These are phyloP conservation scores for Chirona hameri DNA, from an alignment of 2,888 invertebrate genomes.

Conservation along the genomic window DNA sequence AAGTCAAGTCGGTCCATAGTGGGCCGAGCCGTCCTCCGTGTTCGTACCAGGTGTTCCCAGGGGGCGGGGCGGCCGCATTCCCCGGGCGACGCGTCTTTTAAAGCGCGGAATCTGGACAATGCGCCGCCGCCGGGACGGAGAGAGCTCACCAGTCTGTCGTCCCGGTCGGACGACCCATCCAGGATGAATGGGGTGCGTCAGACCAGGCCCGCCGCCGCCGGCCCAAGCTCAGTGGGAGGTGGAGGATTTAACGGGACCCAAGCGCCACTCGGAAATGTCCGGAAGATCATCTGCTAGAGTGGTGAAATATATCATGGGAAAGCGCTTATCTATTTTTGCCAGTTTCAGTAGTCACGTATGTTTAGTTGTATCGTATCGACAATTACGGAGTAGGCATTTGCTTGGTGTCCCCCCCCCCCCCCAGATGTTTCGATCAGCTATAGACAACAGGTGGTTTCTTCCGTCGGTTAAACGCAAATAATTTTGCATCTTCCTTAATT, in stretches of 20 bases:
- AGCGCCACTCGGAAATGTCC: no score
- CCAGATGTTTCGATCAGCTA: no score
- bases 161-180: not conserved
- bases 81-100: not conserved
- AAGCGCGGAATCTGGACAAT: not conserved
- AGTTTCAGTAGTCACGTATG: no score
- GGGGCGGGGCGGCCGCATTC: slow-evolving; percentile 10
- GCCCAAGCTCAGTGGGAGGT: not conserved
- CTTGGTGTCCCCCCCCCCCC: no score
- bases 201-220: not conserved
- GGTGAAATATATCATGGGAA: no score
- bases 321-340: no score
- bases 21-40: not conserved
- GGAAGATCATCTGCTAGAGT: no score
- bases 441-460: no score
- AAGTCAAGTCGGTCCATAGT: not conserved
- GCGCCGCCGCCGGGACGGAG: not conserved
- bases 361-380: no score
- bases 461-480: no score
- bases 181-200: not conserved
- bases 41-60: not conserved
- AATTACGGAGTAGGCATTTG: no score
- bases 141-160: not conserved
- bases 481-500: no score
- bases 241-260: not conserved